These are phyloP conservation scores for Gymnopithys bicolor DNA, from an alignment of 2,797 vertebrate species.

Conservation along the genomic window DNA sequence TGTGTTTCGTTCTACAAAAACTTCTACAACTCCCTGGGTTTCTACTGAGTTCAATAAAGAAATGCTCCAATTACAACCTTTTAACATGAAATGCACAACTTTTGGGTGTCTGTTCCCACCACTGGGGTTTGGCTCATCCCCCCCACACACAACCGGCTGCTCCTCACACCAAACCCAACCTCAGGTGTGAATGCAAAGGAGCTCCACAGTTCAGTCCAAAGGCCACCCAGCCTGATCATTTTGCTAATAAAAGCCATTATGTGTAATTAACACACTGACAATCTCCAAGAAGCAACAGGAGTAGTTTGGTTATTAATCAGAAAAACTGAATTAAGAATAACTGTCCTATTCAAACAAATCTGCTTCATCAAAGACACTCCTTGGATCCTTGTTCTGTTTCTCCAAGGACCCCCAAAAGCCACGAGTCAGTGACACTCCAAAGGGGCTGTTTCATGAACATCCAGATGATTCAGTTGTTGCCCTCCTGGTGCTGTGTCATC, in stretches of 20 bases:
- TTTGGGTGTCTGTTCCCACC: neutral
- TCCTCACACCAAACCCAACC: neutral
- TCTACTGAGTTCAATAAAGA: neutral
- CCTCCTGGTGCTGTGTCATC: conserved; percentile 62
- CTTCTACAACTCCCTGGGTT: neutral
- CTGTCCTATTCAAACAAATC: conserved; percentile 1
- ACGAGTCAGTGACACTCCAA: conserved; percentile 33
- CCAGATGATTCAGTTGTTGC: conserved; percentile 60
- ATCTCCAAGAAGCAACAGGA: neutral
- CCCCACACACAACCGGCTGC: neutral
- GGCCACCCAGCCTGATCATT: neutral
- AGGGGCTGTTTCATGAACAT: conserved; percentile 4
- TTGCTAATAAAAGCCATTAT: neutral
- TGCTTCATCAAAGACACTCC: conserved; percentile 25
- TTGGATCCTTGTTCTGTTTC: neutral
- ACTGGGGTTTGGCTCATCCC: neutral
- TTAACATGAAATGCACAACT: neutral
- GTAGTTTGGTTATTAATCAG: neutral
- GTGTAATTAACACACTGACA: neutral
- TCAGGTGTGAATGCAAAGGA: neutral
- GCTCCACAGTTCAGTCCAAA: neutral
- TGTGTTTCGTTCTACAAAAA: neutral
- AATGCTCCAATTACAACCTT: neutral
- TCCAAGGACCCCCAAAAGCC: conserved; percentile 37
- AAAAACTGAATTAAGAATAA: neutral